Conservation (phyloP, 2,113 vertebrate genomes). For the Datnioides undecimradiatus region DNA sequence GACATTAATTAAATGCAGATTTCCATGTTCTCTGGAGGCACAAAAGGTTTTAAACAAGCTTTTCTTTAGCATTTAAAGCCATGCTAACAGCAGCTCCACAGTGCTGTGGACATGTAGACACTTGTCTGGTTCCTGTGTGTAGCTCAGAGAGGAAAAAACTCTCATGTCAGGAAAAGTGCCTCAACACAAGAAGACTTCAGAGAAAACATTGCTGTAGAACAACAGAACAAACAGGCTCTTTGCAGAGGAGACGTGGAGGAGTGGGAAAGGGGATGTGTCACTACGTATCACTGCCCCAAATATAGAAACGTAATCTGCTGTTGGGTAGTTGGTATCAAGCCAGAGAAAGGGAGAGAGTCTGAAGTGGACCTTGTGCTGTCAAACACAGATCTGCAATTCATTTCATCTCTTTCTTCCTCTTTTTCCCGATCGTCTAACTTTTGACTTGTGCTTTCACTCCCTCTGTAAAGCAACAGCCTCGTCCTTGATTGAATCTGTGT, state of each 20-base stretch:
- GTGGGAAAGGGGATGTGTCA: background rate
- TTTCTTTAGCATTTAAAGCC: too few species aligned
- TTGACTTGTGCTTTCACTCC: background rate
- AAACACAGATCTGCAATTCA: background rate
- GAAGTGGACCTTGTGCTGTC: slow-evolving; percentile 5
- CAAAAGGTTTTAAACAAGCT: too few species aligned
- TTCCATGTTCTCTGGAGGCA: too few species aligned
- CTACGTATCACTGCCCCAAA: background rate
- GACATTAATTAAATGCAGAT: too few species aligned
- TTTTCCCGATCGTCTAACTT: background rate
- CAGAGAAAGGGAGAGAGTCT: background rate
- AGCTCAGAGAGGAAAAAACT: too few species aligned
- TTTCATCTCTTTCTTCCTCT: background rate
- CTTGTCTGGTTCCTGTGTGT: too few species aligned
- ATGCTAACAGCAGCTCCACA: too few species aligned
- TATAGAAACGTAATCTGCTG: slow-evolving; percentile 7
- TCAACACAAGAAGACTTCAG: too few species aligned
- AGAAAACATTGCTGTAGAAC: too few species aligned
- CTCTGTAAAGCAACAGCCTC: background rate
- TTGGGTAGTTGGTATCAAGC: background rate
- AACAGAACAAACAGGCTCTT: too few species aligned
- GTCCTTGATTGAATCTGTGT: background rate
- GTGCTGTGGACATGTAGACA: too few species aligned
- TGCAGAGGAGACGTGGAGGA: background rate
- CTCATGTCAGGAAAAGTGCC: too few species aligned